Conservation (phyloP, 1,140 invertebrate species). For the Neodiprion fabricii region DNA sequence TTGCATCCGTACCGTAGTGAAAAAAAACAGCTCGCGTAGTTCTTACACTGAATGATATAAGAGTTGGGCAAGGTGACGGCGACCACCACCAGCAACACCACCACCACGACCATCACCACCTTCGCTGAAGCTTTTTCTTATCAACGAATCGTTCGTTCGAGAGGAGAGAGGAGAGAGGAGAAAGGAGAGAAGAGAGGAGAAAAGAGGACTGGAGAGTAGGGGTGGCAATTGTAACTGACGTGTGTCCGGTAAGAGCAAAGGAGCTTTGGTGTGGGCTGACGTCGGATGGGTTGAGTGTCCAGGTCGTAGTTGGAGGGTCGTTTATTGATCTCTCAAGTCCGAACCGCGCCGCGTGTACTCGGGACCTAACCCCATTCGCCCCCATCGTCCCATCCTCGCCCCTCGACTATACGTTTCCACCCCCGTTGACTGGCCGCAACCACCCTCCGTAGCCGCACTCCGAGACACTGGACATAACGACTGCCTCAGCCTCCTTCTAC, state of each 20-base stretch:
- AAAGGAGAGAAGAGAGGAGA: too few species aligned
- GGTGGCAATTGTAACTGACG: slow-evolving; percentile 27
- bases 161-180: too few species aligned
- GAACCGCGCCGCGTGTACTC: slow-evolving; percentile 57
- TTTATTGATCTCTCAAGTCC: slow-evolving; percentile 65
- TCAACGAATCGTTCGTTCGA: too few species aligned
- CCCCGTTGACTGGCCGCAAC: slow-evolving; percentile 60
- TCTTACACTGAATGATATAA: too few species aligned
- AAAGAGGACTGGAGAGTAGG: neutral
- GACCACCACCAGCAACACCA: too few species aligned
- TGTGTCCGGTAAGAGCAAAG: slow-evolving; percentile 34
- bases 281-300: slow-evolving; percentile 52
- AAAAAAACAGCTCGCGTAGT: slow-evolving; percentile 15
- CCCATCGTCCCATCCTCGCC: slow-evolving; percentile 19
- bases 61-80: too few species aligned
- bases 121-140: too few species aligned
- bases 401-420: slow-evolving; percentile 16
- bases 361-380: slow-evolving; percentile 53
- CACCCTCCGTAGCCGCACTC: slow-evolving; percentile 50
- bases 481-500: slow-evolving; percentile 42
- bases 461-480: slow-evolving; percentile 59
- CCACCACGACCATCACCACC: too few species aligned
- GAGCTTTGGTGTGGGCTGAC: slow-evolving; percentile 32
- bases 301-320: slow-evolving; percentile 61
- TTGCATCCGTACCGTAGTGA: neutral